Percentiles rank a stretch among this genome's conserved stretches.
Evolutionary conservation across 2,113 vertebrate genomes (phyloP).

Genomic region (Neodontobutis hainanensis): DNA sequence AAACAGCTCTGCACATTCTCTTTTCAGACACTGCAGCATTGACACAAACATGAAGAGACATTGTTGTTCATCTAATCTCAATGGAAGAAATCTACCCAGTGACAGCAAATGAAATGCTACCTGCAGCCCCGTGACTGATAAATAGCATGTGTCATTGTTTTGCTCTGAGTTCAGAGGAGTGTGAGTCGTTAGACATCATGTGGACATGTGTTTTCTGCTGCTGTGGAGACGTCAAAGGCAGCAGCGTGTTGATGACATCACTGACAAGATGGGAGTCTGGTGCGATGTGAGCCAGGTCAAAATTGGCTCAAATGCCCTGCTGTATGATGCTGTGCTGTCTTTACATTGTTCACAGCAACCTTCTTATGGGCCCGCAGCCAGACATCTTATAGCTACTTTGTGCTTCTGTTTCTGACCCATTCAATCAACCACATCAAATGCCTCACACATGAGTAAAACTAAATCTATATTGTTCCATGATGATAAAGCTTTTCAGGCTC

Average conservation of each 20-base stretch:
- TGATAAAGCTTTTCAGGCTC: too few species aligned
- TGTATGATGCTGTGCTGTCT: slow-evolving; percentile 42
- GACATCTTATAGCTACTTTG: slow-evolving; percentile 54
- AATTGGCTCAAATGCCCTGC: slow-evolving; percentile 10
- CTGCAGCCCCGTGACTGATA: slow-evolving; percentile 16
- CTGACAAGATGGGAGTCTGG: slow-evolving; percentile 17
- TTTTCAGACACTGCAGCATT: slow-evolving; percentile 16
- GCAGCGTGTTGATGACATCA: slow-evolving; percentile 56
- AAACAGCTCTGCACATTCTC: slow-evolving; percentile 34
- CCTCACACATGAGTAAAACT: too few species aligned
- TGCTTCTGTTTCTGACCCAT: slow-evolving; percentile 63
- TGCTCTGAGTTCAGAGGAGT: slow-evolving; percentile 1
- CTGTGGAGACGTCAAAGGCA: slow-evolving; percentile 55
- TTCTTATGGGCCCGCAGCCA: slow-evolving; percentile 57
- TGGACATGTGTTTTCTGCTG: slow-evolving; percentile 50
- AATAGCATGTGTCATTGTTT: slow-evolving; percentile 30
- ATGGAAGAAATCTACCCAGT: neutral
- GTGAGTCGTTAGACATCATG: slow-evolving; percentile 45
- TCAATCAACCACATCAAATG: slow-evolving; percentile 1
- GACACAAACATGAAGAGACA: neutral
- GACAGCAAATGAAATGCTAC: slow-evolving; percentile 17
- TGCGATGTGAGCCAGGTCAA: slow-evolving; percentile 11
- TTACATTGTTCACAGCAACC: slow-evolving; percentile 61
- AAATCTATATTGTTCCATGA: too few species aligned
- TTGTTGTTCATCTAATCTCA: slow-evolving; percentile 4